phyloP scores from a whole-genome alignment of 2,888 invertebrate species.

The Neuroscelio doddi region DNA sequence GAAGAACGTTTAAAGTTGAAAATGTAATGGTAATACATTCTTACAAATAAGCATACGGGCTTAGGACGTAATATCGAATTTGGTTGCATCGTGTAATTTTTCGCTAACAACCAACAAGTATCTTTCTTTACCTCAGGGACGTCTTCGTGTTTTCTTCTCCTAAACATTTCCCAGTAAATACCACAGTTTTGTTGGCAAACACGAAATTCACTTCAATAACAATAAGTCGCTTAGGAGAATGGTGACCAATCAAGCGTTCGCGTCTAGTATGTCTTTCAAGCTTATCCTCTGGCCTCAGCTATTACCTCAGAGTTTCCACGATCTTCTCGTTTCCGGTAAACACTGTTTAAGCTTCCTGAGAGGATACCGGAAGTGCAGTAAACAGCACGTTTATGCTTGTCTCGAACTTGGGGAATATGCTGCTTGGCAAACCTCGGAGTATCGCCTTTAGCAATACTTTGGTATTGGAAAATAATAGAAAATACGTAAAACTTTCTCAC shows the following conservation, averaged over 20 bases:
- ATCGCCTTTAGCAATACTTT: conserved; percentile 6
- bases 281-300: conserved; percentile 22
- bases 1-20: no score
- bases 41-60: no score
- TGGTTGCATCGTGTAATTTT: no score
- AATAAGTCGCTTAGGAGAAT: conserved; percentile 30
- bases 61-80: no score
- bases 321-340: conserved; percentile 43
- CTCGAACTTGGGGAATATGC: conserved; percentile 26
- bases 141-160: background rate
- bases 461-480: conserved; percentile 30
- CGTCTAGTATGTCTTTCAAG: conserved; percentile 19
- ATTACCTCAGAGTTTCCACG: conserved; percentile 35
- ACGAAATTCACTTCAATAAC: conserved; percentile 18
- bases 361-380: conserved; percentile 48
- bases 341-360: conserved; percentile 45
- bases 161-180: no score
- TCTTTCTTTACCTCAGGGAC: background rate
- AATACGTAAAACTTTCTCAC: conserved; percentile 16
- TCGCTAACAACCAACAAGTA: no score
- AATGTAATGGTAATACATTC: no score
- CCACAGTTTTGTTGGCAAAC: conserved; percentile 11
- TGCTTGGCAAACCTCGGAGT: conserved; percentile 21
- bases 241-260: conserved; percentile 39
- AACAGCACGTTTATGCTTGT: conserved; percentile 45